Evolutionary conservation across 2,888 invertebrate genomes (phyloP).

Genomic region (Cabera pusaria): DNA sequence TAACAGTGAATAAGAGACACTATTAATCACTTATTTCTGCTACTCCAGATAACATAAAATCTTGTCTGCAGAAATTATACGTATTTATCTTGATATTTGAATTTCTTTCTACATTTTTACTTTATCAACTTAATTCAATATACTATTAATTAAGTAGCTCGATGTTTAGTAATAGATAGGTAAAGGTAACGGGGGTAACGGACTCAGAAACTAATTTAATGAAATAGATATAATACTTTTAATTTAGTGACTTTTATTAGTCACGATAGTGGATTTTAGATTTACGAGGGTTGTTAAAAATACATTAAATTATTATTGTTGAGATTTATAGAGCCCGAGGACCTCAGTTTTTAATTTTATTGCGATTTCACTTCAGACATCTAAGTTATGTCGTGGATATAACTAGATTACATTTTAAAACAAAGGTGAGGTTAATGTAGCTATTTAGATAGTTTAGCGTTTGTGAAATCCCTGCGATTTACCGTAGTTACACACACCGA

Average conservation of each 20-base stretch:
- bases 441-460: too few species aligned
- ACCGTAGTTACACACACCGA: too few species aligned
- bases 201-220: constrained; percentile 2
- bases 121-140: not conserved
- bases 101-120: not conserved
- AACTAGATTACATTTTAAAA: too few species aligned
- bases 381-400: too few species aligned
- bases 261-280: constrained; percentile 3
- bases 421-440: too few species aligned
- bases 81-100: constrained; percentile 1
- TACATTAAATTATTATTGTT: constrained; percentile 5
- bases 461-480: too few species aligned
- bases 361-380: too few species aligned
- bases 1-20: constrained; percentile 1
- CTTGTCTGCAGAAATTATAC: not conserved
- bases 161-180: constrained; percentile 1
- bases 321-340: constrained; percentile 1
- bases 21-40: constrained; percentile 8
- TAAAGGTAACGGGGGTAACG: too few species aligned
- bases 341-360: constrained; percentile 3
- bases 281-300: constrained; percentile 8
- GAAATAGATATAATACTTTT: constrained; percentile 1
- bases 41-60: not conserved
- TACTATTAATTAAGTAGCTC: not conserved
- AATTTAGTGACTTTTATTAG: constrained; percentile 3